Conservation (phyloP, 2,797 vertebrate species). For the Eleutherodactylus coqui region DNA sequence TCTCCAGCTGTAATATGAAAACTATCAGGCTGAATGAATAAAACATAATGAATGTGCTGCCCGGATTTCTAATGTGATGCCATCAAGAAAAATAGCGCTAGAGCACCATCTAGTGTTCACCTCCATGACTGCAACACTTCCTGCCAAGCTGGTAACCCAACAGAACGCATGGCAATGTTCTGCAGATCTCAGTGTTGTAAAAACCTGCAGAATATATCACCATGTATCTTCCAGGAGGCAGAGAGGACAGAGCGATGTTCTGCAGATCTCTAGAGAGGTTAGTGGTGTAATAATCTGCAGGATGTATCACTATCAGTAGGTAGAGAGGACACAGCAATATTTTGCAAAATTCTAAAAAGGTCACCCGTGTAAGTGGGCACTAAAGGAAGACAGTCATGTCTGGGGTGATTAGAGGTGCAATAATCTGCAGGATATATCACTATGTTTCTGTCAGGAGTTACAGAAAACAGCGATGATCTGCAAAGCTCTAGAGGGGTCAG, state of each 20-base stretch:
- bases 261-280: background rate
- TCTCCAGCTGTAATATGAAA: conserved; percentile 14
- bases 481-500: background rate
- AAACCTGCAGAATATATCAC: background rate
- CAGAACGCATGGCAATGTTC: background rate
- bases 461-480: background rate
- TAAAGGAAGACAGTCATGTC: no score
- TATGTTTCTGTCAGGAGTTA: background rate
- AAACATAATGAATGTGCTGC: conserved; percentile 6
- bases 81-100: background rate
- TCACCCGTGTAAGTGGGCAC: no score
- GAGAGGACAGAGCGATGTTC: background rate
- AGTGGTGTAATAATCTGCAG: background rate
- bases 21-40: conserved; percentile 27
- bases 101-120: conserved; percentile 28
- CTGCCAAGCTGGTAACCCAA: background rate
- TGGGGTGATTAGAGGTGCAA: background rate
- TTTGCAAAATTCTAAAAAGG: background rate
- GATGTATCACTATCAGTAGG: background rate
- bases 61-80: conserved; percentile 9
- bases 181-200: background rate
- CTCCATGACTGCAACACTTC: background rate
- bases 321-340: background rate
- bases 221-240: no score
- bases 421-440: background rate